A percentile compares a stretch with the other conserved stretches of the same genome.
These are phyloP conservation scores for Aphaenogaster rudis DNA, from an alignment of 1,140 invertebrate genomes.

Conservation along the genomic window DNA sequence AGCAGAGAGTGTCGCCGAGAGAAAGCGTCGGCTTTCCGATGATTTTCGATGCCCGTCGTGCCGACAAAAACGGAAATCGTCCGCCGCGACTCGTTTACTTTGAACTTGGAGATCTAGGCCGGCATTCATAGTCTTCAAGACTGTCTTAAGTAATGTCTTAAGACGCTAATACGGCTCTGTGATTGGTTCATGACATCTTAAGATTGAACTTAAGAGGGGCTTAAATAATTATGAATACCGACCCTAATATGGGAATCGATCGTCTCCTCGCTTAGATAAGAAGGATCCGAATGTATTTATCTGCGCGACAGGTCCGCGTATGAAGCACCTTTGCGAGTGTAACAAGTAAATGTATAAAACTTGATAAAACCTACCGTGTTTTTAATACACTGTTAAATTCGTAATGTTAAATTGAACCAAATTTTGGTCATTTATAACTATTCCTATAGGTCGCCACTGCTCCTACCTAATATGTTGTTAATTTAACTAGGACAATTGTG, in stretches of 20 bases:
- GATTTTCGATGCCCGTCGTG: slow-evolving; percentile 5
- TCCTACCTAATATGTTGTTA: too few relatives aligned
- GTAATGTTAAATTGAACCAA: too few relatives aligned
- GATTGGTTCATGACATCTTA: too few relatives aligned
- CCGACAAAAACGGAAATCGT: slow-evolving; percentile 25
- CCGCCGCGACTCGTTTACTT: slow-evolving; percentile 4
- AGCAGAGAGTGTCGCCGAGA: slow-evolving; percentile 70
- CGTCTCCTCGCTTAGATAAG: background rate
- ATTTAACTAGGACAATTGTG: too few relatives aligned
- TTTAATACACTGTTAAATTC: background rate
- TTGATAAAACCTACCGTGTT: background rate
- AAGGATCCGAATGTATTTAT: background rate
- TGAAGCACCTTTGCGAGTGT: background rate
- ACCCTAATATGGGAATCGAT: background rate
- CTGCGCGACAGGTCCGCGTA: background rate
- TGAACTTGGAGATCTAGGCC: background rate
- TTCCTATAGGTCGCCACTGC: too few relatives aligned
- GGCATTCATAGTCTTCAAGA: too few relatives aligned
- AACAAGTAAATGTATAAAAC: background rate
- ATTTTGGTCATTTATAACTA: too few relatives aligned
- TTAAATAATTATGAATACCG: too few relatives aligned
- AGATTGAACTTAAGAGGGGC: too few relatives aligned
- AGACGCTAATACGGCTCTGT: too few relatives aligned
- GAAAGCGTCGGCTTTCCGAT: slow-evolving; percentile 35
- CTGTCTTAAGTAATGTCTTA: too few relatives aligned